Conservation (phyloP, 2,797 vertebrate species). For the Diglossa cyanea region DNA sequence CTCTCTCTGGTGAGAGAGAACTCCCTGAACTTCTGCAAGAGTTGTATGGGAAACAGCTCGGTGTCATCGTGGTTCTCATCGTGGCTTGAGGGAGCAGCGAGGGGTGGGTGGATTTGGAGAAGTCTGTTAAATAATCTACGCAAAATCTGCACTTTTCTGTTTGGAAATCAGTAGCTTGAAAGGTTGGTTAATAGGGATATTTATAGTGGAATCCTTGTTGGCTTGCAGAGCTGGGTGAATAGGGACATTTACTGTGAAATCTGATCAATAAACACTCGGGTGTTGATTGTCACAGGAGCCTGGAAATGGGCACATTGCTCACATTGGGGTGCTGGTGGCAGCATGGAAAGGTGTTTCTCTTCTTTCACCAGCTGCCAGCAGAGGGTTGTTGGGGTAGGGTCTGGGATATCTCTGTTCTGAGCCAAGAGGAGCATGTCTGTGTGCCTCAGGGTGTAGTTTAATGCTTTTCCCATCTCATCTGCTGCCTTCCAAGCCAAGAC, state of each 20-base stretch:
- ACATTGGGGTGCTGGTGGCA: rapidly evolving
- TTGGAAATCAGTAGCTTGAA: background rate
- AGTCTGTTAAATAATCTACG: background rate
- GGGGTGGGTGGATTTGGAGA: background rate
- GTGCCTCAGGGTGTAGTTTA: background rate
- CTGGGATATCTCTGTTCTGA: no score
- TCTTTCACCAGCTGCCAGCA: background rate
- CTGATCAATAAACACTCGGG: background rate
- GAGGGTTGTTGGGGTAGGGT: background rate
- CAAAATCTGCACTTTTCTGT: background rate
- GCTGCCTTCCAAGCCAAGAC: slow-evolving; percentile 23
- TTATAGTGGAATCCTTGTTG: background rate
- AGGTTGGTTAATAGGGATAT: background rate
- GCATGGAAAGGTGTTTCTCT: background rate
- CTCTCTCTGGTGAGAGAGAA: no score
- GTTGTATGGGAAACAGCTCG: background rate
- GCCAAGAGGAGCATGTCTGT: background rate
- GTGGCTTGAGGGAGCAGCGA: rapidly evolving
- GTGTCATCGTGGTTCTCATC: rapidly evolving
- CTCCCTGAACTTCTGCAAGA: background rate
- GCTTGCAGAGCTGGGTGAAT: background rate
- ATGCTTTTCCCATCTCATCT: background rate
- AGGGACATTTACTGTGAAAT: background rate
- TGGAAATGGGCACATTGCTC: background rate
- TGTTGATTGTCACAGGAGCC: background rate